Evolutionary conservation across 2,113 vertebrate species (phyloP), one percentile per base, ranked within the genome.

Genomic region (Chloebia gouldiae): DNA sequence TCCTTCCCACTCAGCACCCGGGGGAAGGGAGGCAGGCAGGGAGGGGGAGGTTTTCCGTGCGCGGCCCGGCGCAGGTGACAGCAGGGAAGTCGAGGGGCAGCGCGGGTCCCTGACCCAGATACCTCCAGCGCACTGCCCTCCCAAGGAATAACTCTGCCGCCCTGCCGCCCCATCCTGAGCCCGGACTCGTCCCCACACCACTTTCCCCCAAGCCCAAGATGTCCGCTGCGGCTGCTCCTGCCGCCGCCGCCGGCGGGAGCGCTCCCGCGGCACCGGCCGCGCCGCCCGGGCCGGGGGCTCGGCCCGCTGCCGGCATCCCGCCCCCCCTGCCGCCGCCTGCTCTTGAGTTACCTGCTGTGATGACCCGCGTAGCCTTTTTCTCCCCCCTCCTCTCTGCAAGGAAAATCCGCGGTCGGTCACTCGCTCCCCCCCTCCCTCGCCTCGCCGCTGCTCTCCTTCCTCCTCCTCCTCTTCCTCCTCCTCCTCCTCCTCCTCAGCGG

Each of bases 321-420:
- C 92, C 88, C 86, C 51, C 37, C 39, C 39, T 44, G 86, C 85
- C 59, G 69, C 42, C 20, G 45, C 30, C 75, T 8, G 85, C 70
- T 25, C 92, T 81, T 47, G 23, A 51, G 42, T 97, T 96, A 97
- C 98, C 98, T 97, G 97, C 70, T 81, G 11, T 20, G 84, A 76
- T n/a, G 92, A 79, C 79, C 86, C 83, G 39, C 22, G 90, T 30
- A 33, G 79, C 28, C 13, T 59, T 66, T 57, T 75, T 56, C 39
- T 42, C 3, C 7, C 40, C 42, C 13, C 28, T 70, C 90, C 81
- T 83, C 80, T 78, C 65, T 28, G 93, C 92, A 54, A 61, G 12
- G 96, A 95, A 83, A 88, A 92, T 89, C 96, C 73, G 84, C 33
- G 87, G 44, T 45, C 81, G 91, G 91, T 71, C 96, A 84, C 87